Conservation (phyloP, 2,888 invertebrate species). For the Drosophila setosimentum region DNA sequence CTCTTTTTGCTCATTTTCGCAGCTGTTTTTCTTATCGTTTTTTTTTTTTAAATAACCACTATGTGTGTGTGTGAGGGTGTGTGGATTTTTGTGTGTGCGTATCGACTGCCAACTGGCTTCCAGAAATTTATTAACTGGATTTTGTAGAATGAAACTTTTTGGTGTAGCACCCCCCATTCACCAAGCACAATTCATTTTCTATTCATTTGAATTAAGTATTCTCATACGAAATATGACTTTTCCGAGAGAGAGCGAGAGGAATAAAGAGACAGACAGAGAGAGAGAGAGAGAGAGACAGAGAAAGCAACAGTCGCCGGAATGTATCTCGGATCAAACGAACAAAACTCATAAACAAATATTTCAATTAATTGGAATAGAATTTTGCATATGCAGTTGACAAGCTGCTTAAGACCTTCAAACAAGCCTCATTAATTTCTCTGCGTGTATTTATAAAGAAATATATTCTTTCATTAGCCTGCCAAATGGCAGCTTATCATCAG, state of each 20-base stretch:
- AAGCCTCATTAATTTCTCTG: background rate
- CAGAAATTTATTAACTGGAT: conserved; percentile 59
- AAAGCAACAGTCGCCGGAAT: background rate
- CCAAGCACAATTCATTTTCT: conserved; percentile 22
- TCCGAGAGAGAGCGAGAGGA: background rate
- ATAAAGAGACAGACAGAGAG: background rate
- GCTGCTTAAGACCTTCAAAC: background rate
- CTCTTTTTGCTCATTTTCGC: background rate
- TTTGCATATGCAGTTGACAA: background rate
- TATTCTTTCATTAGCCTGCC: background rate
- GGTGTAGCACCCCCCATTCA: too few relatives aligned
- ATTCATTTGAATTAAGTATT: conserved; percentile 56
- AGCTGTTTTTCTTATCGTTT: conserved; percentile 1
- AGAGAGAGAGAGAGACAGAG: background rate
- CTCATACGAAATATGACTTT: conserved; percentile 22
- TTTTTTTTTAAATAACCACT: conserved; percentile 5
- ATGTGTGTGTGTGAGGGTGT: background rate
- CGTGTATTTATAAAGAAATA: background rate
- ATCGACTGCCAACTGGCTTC: conserved; percentile 30
- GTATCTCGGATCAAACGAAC: background rate
- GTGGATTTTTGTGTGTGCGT: background rate
- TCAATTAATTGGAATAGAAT: conserved; percentile 4
- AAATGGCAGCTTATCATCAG: background rate
- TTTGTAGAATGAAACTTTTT: conserved; percentile 66
- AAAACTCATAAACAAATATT: conserved; percentile 6